These are phyloP conservation scores for Morinoia aosen DNA, from an alignment of 2,888 invertebrate species.

Conservation along the genomic window DNA sequence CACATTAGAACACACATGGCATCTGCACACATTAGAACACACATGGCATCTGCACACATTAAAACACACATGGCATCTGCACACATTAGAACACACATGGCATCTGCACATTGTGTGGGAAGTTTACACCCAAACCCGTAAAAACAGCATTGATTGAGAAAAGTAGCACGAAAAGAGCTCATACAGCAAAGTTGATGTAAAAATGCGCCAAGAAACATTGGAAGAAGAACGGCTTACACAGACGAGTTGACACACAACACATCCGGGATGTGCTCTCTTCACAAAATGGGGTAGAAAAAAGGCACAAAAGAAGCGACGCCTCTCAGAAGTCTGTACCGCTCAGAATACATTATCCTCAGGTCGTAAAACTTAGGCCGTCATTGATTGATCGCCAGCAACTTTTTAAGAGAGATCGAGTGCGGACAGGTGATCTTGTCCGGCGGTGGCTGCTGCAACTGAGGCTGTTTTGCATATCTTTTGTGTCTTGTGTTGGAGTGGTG, in stretches of 20 bases:
- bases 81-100: too few relatives aligned
- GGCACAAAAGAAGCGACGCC: not conserved
- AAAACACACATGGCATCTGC: too few relatives aligned
- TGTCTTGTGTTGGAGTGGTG: not conserved
- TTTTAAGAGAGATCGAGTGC: not conserved
- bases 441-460: not conserved
- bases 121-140: too few relatives aligned
- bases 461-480: not conserved
- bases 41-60: too few relatives aligned
- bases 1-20: too few relatives aligned
- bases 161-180: not conserved
- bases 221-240: not conserved
- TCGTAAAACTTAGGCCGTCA: not conserved
- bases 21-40: too few relatives aligned
- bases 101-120: too few relatives aligned
- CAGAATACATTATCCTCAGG: not conserved
- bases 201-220: too few relatives aligned
- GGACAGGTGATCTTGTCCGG: not conserved
- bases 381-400: not conserved
- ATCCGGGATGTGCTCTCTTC: not conserved
- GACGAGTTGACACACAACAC: not conserved
- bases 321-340: not conserved
- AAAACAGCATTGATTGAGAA: not conserved
- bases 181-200: not conserved
- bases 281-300: not conserved